These are phyloP conservation scores for Xerus inauris DNA, from an alignment of 2,113 vertebrate species.

Conservation along the genomic window DNA sequence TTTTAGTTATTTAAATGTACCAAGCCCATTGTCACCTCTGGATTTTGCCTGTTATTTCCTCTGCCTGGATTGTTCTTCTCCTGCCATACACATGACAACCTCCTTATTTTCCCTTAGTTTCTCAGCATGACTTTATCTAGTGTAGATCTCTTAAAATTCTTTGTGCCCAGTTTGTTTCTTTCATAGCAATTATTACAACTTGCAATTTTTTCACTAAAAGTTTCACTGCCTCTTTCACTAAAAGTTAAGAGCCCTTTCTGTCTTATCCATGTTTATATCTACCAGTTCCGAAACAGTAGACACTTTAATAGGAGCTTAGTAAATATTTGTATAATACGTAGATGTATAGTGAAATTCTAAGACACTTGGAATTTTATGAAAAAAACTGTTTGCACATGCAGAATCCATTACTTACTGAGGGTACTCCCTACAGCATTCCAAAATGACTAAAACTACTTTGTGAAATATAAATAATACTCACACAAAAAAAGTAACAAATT, in stretches of 20 bases:
- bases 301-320: not conserved
- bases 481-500: not conserved
- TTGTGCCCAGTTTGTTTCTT: not conserved
- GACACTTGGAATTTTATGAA: conserved; percentile 17
- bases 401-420: not conserved
- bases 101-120: not conserved
- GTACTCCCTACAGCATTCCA: not conserved
- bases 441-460: not conserved
- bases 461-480: not conserved
- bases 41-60: not conserved
- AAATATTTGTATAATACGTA: not conserved
- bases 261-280: not conserved
- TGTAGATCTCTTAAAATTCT: conserved; percentile 29
- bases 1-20: not conserved
- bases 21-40: not conserved
- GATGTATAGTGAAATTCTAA: not conserved
- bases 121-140: not conserved
- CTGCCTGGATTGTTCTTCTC: not conserved
- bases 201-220: not conserved
- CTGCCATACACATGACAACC: not conserved
- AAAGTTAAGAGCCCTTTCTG: not conserved
- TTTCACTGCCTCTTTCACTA: not conserved
- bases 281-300: conserved; percentile 22
- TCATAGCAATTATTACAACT: not conserved
- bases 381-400: conserved; percentile 35